A percentile compares a stretch with the other conserved stretches of the same genome.
Evolutionary conservation across 2,888 invertebrate genomes (phyloP).

Genomic region (Spicauda simplicius): DNA sequence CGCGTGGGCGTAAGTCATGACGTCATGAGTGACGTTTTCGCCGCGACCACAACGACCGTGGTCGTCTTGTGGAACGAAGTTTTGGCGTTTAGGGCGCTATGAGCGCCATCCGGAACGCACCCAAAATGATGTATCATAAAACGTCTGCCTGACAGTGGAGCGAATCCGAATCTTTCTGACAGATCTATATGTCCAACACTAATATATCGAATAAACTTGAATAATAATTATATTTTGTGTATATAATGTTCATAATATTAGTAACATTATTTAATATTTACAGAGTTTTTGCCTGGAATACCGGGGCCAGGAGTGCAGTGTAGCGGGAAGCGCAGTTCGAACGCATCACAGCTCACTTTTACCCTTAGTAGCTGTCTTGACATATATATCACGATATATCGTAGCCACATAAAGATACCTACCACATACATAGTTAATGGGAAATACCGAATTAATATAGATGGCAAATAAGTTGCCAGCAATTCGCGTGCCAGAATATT

Average conservation of each 20-base stretch:
- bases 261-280: constrained; percentile 29
- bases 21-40: too few relatives aligned
- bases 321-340: constrained; percentile 51
- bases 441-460: constrained; percentile 48
- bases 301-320: constrained; percentile 69
- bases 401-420: constrained; percentile 52
- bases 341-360: constrained; percentile 51
- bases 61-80: too few relatives aligned
- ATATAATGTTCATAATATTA: not conserved
- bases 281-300: constrained; percentile 80
- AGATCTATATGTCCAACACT: too few relatives aligned
- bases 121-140: too few relatives aligned
- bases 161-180: too few relatives aligned
- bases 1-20: too few relatives aligned
- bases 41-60: too few relatives aligned
- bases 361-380: constrained; percentile 51
- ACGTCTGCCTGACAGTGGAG: too few relatives aligned
- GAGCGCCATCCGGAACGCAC: too few relatives aligned
- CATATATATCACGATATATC: constrained; percentile 47
- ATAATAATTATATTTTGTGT: not conserved
- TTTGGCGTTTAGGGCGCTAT: too few relatives aligned
- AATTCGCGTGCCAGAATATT: constrained; percentile 41
- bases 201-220: too few relatives aligned
- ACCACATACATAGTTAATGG: constrained; percentile 21
- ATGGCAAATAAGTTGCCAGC: constrained; percentile 45